A percentile compares a stretch with the other conserved stretches of the same genome.
phyloP scores from a whole-genome alignment of 2,113 vertebrate genomes.

The Falcunculus frontatus region DNA sequence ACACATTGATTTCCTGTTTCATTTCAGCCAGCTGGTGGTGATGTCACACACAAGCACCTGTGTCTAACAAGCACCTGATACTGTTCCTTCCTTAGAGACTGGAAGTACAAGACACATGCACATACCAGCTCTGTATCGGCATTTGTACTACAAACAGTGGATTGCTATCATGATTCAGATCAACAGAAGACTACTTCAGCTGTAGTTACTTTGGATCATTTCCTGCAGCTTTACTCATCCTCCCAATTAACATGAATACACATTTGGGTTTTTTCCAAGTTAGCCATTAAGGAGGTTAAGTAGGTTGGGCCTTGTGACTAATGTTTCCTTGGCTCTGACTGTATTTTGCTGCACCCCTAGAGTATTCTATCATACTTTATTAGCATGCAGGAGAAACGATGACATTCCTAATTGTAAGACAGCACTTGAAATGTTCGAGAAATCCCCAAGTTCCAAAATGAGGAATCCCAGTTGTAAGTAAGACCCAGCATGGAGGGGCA shows the following conservation, averaged over 20 bases:
- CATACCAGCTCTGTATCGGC: background rate
- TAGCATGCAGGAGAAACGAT: background rate
- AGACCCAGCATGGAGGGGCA: background rate
- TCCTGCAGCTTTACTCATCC: constrained; percentile 53
- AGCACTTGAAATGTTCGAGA: background rate
- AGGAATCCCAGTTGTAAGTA: background rate
- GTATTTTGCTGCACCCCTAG: background rate
- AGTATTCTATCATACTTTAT: background rate
- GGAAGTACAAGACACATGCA: background rate
- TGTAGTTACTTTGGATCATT: constrained; percentile 32
- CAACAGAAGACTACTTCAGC: background rate
- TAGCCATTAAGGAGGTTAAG: constrained; percentile 17
- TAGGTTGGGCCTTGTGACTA: constrained; percentile 33
- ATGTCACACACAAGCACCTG: constrained; percentile 20
- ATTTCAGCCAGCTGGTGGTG: constrained; percentile 20
- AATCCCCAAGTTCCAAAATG: background rate
- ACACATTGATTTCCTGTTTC: background rate
- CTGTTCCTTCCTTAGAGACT: background rate
- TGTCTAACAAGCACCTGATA: background rate
- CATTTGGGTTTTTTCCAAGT: background rate
- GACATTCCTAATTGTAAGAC: background rate
- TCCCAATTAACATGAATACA: background rate
- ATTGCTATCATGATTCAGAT: constrained; percentile 14
- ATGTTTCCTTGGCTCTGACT: constrained; percentile 1
- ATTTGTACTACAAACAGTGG: background rate